Evolutionary conservation across 2,113 vertebrate species (phyloP).

Genomic region (Panurus biarmicus): DNA sequence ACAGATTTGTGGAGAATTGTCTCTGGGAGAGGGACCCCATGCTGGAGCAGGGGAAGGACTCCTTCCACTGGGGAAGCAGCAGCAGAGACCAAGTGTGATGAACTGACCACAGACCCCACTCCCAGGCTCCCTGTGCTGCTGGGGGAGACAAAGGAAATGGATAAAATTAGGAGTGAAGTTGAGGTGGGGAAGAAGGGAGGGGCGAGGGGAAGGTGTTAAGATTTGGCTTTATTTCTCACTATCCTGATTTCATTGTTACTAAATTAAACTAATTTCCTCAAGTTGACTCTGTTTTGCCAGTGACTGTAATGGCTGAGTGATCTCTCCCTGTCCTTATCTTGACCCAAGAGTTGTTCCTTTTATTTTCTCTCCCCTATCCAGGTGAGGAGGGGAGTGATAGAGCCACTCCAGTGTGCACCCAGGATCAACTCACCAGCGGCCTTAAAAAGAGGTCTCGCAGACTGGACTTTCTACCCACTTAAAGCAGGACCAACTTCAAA

Average conservation of each 20-base stretch:
- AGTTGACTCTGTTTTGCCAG: neutral
- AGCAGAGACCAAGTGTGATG: neutral
- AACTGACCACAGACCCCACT: neutral
- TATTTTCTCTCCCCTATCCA: neutral
- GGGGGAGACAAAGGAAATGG: neutral
- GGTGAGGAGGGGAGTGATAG: neutral
- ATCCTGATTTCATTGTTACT: neutral
- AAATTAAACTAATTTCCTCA: neutral
- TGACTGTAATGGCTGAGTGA: neutral
- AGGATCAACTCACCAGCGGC: neutral
- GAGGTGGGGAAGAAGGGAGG: neutral
- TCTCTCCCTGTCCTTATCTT: neutral
- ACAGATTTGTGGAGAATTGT: neutral
- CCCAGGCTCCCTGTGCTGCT: neutral
- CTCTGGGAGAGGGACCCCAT: neutral
- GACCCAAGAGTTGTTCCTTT: neutral
- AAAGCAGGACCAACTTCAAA: neutral
- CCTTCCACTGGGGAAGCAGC: neutral
- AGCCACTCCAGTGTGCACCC: neutral
- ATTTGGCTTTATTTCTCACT: neutral
- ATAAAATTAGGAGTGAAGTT: neutral
- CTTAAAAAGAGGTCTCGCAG: neutral
- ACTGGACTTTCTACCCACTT: neutral
- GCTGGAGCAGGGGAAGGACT: neutral
- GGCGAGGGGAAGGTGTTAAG: neutral